These are phyloP conservation scores for Tinea trinotella DNA, from an alignment of 2,888 invertebrate genomes.

Conservation along the genomic window DNA sequence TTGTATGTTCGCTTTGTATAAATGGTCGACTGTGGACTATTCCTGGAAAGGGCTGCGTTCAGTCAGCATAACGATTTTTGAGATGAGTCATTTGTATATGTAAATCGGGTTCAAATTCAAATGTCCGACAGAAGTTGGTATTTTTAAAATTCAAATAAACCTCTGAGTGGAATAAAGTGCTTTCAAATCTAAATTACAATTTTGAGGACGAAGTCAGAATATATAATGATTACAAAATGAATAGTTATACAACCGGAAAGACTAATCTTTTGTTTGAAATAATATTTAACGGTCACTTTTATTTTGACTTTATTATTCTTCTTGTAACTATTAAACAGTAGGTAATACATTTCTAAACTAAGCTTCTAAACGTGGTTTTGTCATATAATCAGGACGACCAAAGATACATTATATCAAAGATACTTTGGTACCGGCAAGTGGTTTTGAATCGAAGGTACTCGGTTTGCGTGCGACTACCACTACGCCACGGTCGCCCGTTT, in stretches of 20 bases:
- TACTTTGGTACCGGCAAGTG: too few relatives aligned
- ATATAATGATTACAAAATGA: constrained; percentile 3
- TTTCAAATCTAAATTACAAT: constrained; percentile 16
- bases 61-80: constrained; percentile 17
- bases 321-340: too few relatives aligned
- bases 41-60: constrained; percentile 16
- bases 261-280: neutral
- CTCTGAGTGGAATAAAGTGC: constrained; percentile 3
- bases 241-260: neutral
- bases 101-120: constrained; percentile 20
- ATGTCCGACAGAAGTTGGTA: constrained; percentile 4
- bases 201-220: neutral
- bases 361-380: too few relatives aligned
- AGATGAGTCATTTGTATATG: constrained; percentile 21
- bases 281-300: too few relatives aligned
- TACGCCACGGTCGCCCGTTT: too few relatives aligned
- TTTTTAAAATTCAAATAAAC: constrained; percentile 16
- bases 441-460: too few relatives aligned
- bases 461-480: too few relatives aligned
- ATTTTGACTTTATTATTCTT: too few relatives aligned
- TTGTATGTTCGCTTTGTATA: constrained; percentile 6
- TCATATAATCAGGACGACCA: too few relatives aligned
- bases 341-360: too few relatives aligned
- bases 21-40: neutral
- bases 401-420: too few relatives aligned